Base-by-base conservation (phyloP, 1,140 invertebrate genomes). In the Thaumetopoea pityocampa region DNA sequence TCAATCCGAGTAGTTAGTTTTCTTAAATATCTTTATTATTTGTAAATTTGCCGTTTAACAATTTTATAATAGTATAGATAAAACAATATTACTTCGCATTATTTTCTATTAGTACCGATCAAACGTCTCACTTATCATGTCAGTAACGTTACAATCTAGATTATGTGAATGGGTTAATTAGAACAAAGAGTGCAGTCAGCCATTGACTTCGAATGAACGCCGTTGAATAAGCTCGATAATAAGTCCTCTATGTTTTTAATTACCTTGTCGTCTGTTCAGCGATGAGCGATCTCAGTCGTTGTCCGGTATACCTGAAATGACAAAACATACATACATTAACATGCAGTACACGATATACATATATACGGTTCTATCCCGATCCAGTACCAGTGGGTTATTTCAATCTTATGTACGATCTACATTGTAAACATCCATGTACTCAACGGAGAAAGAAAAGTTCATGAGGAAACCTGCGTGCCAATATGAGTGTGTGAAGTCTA, bases 21-120 rank as follows among this genome's bases (percentile, higher is more conserved):
- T n/a, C n/a, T n/a, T n/a, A n/a, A n/a, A n/a, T n/a, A n/a, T n/a
- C n/a, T n/a, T n/a, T n/a, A n/a, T n/a, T n/a, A n/a, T n/a, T n/a
- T n/a, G n/a, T n/a, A n/a, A n/a, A n/a, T n/a, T n/a, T n/a, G n/a
- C n/a, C n/a, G n/a, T n/a, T n/a, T n/a, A n/a, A n/a, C n/a, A n/a
- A n/a, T n/a, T n/a, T n/a, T n/a, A n/a, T n/a, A n/a, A n/a, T n/a
- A n/a, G n/a, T n/a, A n/a, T n/a, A n/a, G n/a, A n/a, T n/a, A n/a
- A n/a, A n/a, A n/a, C n/a, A n/a, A n/a, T n/a, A n/a, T n/a, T n/a
- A n/a, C n/a, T n/a, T n/a, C n/a, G n/a, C n/a, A n/a, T n/a, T n/a
- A n/a, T n/a, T n/a, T 82, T 79, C 74, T 69, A 56, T 54, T 65
- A 58, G 51, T 73, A 76, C 67, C 60, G 66, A 69, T 64, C 48